A percentile compares a stretch with the other conserved stretches of the same genome.
These are phyloP conservation scores for Caracal caracal DNA, from an alignment of 2,113 vertebrate species.

Conservation along the genomic window DNA sequence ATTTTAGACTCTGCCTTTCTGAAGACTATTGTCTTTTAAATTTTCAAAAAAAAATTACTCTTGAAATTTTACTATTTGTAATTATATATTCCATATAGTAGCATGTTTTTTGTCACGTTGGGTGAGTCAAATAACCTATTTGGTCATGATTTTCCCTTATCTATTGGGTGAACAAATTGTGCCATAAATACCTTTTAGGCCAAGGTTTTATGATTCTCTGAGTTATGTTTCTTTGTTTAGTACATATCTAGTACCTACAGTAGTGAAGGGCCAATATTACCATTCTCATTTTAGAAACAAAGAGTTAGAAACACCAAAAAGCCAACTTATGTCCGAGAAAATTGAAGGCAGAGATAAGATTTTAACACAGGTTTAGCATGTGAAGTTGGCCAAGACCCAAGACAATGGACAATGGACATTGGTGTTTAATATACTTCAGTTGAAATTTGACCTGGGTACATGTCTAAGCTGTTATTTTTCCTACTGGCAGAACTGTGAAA, in stretches of 20 bases:
- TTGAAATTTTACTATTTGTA: not conserved
- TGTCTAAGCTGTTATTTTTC: not conserved
- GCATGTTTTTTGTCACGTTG: not conserved
- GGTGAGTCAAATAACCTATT: not conserved
- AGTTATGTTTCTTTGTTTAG: not conserved
- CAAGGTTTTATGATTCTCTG: not conserved
- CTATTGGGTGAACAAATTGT: not conserved
- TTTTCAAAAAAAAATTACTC: not conserved
- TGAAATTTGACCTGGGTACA: not conserved
- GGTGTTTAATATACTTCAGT: not conserved
- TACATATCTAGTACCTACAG: not conserved
- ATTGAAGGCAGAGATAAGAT: not conserved
- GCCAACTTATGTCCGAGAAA: not conserved
- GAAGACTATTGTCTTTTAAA: not conserved
- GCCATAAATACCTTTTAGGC: not conserved
- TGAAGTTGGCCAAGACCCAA: not conserved
- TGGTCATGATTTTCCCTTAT: not conserved
- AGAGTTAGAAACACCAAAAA: constrained; percentile 29
- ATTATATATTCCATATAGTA: not conserved
- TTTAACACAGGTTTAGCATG: not conserved
- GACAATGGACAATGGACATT: not conserved
- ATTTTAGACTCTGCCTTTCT: constrained; percentile 12
- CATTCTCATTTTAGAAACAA: constrained; percentile 2
- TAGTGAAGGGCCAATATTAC: not conserved
- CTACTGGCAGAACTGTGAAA: not conserved